These are phyloP conservation scores for Aporrectodea caliginosa DNA, from an alignment of 1,140 invertebrate species.

Conservation along the genomic window DNA sequence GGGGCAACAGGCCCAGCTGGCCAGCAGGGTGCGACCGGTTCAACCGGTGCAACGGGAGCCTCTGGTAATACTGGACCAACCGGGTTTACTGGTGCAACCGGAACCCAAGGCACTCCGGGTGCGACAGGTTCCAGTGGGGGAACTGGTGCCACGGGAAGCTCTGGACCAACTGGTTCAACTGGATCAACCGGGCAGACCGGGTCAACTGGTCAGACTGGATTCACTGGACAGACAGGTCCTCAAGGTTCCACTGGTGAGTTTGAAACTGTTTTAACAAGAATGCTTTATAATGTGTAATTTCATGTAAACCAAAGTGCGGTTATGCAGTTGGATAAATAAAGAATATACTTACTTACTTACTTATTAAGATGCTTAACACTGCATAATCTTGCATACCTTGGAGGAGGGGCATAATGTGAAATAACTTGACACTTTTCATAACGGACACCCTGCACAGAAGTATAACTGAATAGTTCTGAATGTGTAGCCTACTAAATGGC, in stretches of 20 bases:
- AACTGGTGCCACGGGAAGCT: background rate
- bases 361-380: too few relatives aligned
- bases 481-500: too few relatives aligned
- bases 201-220: conserved; percentile 1
- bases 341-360: too few relatives aligned
- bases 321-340: too few relatives aligned
- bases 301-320: too few relatives aligned
- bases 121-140: background rate
- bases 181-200: background rate
- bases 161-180: background rate
- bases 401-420: too few relatives aligned
- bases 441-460: too few relatives aligned
- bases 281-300: too few relatives aligned
- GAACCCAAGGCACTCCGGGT: background rate
- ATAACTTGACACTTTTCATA: too few relatives aligned
- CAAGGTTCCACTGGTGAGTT: background rate
- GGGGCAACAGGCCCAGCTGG: conserved; percentile 53
- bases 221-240: background rate
- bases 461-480: too few relatives aligned
- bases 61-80: background rate
- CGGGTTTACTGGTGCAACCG: background rate
- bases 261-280: background rate
- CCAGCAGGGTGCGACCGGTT: conserved; percentile 55
- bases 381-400: too few relatives aligned
- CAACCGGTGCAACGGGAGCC: conserved; percentile 67